A percentile compares a stretch with the other conserved stretches of the same genome.
These are phyloP conservation scores for Drosophila setosimentum DNA, from an alignment of 2,888 invertebrate species.

Conservation along the genomic window DNA sequence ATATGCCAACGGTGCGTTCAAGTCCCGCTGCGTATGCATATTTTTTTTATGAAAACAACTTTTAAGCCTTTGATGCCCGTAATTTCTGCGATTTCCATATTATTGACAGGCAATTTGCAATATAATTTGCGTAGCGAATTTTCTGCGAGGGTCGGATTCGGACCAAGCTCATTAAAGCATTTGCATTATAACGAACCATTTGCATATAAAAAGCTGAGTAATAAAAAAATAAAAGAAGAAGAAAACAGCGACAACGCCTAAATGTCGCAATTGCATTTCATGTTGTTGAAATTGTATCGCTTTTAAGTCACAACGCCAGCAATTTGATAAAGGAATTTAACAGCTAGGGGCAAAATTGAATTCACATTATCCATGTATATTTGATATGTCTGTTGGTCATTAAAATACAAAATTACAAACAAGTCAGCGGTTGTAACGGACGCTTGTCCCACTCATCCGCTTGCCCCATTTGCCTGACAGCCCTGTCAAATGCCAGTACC, in stretches of 20 bases:
- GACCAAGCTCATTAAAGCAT: slow-evolving; percentile 42
- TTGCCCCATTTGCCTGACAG: slow-evolving; percentile 51
- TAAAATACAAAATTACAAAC: slow-evolving; percentile 57
- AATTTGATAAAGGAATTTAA: slow-evolving; percentile 1
- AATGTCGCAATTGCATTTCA: slow-evolving; percentile 20
- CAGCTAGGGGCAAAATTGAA: slow-evolving; percentile 1
- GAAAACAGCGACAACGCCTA: slow-evolving; percentile 14
- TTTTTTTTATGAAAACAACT: slow-evolving; percentile 17
- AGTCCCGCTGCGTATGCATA: slow-evolving; percentile 27
- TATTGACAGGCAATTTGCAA: slow-evolving; percentile 70
- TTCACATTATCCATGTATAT: slow-evolving; percentile 36
- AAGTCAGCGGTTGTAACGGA: slow-evolving; percentile 26
- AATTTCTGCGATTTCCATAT: slow-evolving; percentile 61
- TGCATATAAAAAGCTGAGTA: slow-evolving; percentile 43
- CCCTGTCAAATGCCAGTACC: slow-evolving; percentile 65
- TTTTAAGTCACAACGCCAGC: not conserved
- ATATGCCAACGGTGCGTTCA: not conserved
- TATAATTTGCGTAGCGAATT: slow-evolving; percentile 48
- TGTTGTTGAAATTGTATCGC: slow-evolving; percentile 23
- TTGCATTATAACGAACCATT: slow-evolving; percentile 46
- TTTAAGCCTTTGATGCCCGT: slow-evolving; percentile 55
- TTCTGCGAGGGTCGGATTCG: slow-evolving; percentile 35
- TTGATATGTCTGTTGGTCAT: slow-evolving; percentile 65
- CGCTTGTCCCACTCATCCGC: slow-evolving; percentile 11
- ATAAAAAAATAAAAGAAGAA: not conserved